Evolutionary conservation across 2,888 invertebrate species (phyloP), one percentile per base, ranked within the genome.

Genomic region (Chalcis sispes): DNA sequence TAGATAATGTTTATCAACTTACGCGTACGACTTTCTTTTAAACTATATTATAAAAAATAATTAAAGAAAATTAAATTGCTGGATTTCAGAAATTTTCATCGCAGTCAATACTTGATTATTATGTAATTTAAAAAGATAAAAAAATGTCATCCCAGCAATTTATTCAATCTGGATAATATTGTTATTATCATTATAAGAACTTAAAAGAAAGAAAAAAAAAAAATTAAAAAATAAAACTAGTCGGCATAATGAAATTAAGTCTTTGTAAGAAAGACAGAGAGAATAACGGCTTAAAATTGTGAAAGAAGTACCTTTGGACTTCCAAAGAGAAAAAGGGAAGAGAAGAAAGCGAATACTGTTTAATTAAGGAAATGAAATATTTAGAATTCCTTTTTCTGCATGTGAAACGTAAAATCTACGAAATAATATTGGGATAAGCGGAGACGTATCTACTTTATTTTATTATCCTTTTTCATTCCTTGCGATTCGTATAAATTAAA

Each of bases 371-470:
- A 54, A 15, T 54, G 25, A 23, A 54, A 54, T 54, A 54, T 54
- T 54, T 15, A 23, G 27, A 15, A 4, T 18, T 18, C n/a, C 20
- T 54, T 54, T 25, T 25, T 27, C 25, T 54, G 15, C 10, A 23
- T 54, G 2, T 25, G 27, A 27, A 54, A 54, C n/a, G 54, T 25
- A 27, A 54, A 27, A 54, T 54, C 13, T 27, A 5, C 5, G 25
- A 10, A 27, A 54, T 54, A 54, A 54, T 54, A 25, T 54, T 54
- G 23, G n/a, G 8, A 54, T 8, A 54, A 54, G 54, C 15, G 13
- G 27, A 23, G 23, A 27, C 77, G 80, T 82, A 80, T 81, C 81
- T n/a, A n/a, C n/a, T n/a, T n/a, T n/a, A n/a, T n/a, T n/a, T n/a
- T n/a, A n/a, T n/a, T n/a, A n/a, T n/a, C n/a, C n/a, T n/a, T n/a